Percentiles rank a stretch among this genome's conserved stretches.
phyloP scores from a whole-genome alignment of 2,888 invertebrate genomes.

The Calameuta idolon region DNA sequence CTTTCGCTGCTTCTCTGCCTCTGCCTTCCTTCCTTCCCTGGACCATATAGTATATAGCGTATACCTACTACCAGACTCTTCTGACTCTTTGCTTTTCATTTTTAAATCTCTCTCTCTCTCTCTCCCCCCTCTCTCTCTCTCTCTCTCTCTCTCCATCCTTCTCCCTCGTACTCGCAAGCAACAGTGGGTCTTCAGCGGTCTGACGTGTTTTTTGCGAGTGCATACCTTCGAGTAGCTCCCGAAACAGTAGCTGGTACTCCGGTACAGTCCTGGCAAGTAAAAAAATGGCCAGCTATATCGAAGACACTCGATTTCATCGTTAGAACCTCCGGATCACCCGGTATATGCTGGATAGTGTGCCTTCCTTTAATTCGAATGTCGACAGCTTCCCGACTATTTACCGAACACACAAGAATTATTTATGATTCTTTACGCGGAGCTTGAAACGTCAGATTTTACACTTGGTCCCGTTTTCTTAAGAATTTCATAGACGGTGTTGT shows the following conservation, averaged over 20 bases:
- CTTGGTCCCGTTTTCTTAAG: neutral
- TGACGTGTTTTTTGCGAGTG: conserved; percentile 67
- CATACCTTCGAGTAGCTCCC: conserved; percentile 66
- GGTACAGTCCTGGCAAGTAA: conserved; percentile 63
- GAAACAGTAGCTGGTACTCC: conserved; percentile 66
- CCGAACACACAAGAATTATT: neutral
- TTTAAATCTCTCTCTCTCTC: neutral
- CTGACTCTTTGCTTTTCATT: conserved; percentile 9
- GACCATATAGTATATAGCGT: conserved; percentile 9
- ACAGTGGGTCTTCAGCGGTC: conserved; percentile 59
- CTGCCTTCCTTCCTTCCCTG: conserved; percentile 4
- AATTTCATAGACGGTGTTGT: neutral
- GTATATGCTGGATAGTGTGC: neutral
- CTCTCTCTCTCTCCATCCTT: conserved; percentile 29
- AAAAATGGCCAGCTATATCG: conserved; percentile 42
- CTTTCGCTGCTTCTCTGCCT: conserved; percentile 22
- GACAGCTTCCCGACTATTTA: neutral
- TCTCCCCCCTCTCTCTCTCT: neutral
- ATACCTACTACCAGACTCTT: conserved; percentile 28
- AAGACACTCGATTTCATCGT: neutral
- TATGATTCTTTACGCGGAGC: neutral
- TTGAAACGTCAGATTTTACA: neutral
- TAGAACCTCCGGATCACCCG: conserved; percentile 7
- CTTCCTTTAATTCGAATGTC: conserved; percentile 15
- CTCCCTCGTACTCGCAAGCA: conserved; percentile 20